These are phyloP conservation scores for Melangyna quadrimaculata DNA, from an alignment of 2,888 invertebrate species.

Conservation along the genomic window DNA sequence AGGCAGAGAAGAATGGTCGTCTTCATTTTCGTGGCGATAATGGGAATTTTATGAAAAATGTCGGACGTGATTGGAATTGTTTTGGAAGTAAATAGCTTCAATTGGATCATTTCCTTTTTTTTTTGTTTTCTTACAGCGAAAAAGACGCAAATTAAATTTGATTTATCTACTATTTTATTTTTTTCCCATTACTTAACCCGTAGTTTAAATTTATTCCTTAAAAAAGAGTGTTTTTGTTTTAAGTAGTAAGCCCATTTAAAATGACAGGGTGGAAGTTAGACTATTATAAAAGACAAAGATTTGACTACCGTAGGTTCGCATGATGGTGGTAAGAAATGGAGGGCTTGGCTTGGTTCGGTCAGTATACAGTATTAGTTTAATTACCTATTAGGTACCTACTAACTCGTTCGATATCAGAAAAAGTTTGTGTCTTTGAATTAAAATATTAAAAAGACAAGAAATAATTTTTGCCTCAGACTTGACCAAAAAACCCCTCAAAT, in stretches of 20 bases:
- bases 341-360: too few species aligned
- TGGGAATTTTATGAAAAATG: conserved; percentile 65
- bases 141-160: conserved; percentile 1
- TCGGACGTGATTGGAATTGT: conserved; percentile 64
- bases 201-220: not conserved
- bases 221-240: not conserved
- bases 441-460: too few species aligned
- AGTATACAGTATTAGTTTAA: too few species aligned
- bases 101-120: not conserved
- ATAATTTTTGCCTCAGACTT: too few species aligned
- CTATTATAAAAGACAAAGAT: too few species aligned
- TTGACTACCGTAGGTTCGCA: too few species aligned
- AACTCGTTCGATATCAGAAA: too few species aligned
- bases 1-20: not conserved
- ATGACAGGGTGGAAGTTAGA: too few species aligned
- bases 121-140: not conserved
- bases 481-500: too few species aligned
- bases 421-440: too few species aligned
- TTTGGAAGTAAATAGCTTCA: conserved; percentile 6
- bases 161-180: not conserved
- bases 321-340: too few species aligned
- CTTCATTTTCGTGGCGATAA: conserved; percentile 55
- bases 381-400: too few species aligned
- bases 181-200: not conserved
- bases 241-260: not conserved